Base-by-base conservation (phyloP, 1,140 invertebrate genomes). In the Lepidurus couesii region DNA sequence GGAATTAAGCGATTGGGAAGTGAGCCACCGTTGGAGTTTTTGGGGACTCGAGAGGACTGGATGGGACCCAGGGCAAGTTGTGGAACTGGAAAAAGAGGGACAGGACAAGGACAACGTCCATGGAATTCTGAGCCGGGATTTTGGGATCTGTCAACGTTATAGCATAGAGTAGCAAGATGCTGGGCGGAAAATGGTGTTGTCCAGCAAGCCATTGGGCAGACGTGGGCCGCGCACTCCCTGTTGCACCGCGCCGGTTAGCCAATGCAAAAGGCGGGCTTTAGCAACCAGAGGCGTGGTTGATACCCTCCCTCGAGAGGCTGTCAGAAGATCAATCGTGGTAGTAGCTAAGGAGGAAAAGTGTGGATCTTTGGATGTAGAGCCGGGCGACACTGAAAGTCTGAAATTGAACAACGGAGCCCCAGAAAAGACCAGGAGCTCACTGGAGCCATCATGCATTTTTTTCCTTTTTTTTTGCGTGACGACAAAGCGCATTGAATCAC, bases 321-420 rank as follows among this genome's bases (percentile, higher is more conserved):
- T 65, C 53, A 65, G 53, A 65, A 65, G 53, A 65, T 65, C 53
- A 65, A 65, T 65, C 53, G 21, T 65, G 53, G 53, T 13, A 65
- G n/a, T 13, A n/a, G 21, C 16, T 7, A 16, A 65, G 53, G 21
- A 65, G 53, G 21, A 65, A 21, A 7, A 65, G 53, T 65, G 53
- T 13, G 34, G 34, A 34, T 34, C 34, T 34, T 34, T 3, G 34
- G 34, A 34, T 34, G 21, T 21, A 65, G 16, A 16, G 53, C 7
- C 16, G 2, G 13, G 13, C 6, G 21, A 65, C 6, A 65, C 6
- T 7, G 13, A 1, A 65, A 65, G 21, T 6, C 13, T n/a, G 11
- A 21, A 65, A 65, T 0, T 2, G 6, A 65, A 21, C 53, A 7
- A 65, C 16, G 53, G 3, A 0, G 21, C 9, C 8, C 21, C 21